Conservation (phyloP, 2,113 vertebrate species). For the Eulemur rufifrons region DNA sequence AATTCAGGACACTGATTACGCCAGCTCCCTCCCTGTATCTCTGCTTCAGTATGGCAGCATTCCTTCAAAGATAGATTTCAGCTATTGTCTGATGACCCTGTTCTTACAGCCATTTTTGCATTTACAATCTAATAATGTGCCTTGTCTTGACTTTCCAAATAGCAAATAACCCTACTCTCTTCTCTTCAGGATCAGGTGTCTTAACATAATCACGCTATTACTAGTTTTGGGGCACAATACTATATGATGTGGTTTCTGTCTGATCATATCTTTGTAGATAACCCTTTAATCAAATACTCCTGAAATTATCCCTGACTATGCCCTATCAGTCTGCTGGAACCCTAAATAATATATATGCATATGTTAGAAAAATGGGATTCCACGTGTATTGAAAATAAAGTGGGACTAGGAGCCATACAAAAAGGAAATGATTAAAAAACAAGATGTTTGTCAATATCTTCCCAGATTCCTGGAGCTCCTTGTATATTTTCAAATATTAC, state of each 20-base stretch:
- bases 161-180: background rate
- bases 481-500: background rate
- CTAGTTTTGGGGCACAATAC: background rate
- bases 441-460: background rate
- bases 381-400: background rate
- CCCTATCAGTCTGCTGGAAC: background rate
- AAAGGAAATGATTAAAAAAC: background rate
- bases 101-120: background rate
- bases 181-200: background rate
- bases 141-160: background rate
- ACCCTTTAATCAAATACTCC: background rate
- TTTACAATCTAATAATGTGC: background rate
- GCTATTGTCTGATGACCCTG: background rate
- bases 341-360: background rate
- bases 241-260: background rate
- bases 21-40: background rate
- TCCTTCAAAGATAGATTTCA: background rate
- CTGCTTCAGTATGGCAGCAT: background rate
- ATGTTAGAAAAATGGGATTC: background rate
- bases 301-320: background rate
- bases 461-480: background rate
- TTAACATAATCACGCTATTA: background rate
- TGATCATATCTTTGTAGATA: background rate
- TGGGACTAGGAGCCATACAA: background rate
- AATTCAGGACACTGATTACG: background rate